Evolutionary conservation across 2,888 invertebrate species (phyloP), one percentile per base, ranked within the genome.

Genomic region (Pristionchus entomophagus): DNA sequence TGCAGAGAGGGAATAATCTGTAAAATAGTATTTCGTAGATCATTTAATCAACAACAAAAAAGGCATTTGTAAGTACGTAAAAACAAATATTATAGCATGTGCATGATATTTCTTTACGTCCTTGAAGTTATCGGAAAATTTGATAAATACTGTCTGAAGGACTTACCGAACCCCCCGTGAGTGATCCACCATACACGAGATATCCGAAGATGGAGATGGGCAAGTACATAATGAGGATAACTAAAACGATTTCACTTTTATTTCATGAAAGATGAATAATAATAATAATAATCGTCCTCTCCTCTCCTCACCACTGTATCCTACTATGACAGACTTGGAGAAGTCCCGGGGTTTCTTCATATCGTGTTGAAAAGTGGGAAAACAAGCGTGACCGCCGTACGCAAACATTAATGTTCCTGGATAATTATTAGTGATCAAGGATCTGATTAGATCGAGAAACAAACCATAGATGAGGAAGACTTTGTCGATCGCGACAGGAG

Each of bases 401-500:
- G 85, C 85, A n/a, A 85, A 85, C 73, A 85, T 85, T 19, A 85
- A 77, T 10, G 77, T 77, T 5, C 73, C 84, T 84, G 41, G 19
- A 78, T 6, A 49, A 35, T 6, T 29, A 4, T 32, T 6, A 45
- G 45, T 45, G 22, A 59, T 22, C 26, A n/a, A n/a, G 19, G 59
- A n/a, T n/a, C n/a, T n/a, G n/a, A n/a, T n/a, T n/a, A n/a, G 59
- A 45, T 6, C 6, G 45, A 35, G 41, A 73, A 41, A n/a, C 38
- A 12, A 96, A 12, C 96, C 96, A 91, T 96, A 95, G 0, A 96
- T 95, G 41, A 96, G 93, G 93, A 96, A 96, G 94, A 96, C 96
- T 88, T 95, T 95, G 86, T 94, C 94, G 92, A 96, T 95, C 0
- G 95, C 95, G 90, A 95, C 95, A 22, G 95, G 92, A 1, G 89